Percentiles rank a stretch among this genome's conserved stretches.
Evolutionary conservation across 2,888 invertebrate genomes (phyloP).

Genomic region (Trachelus tabidus): DNA sequence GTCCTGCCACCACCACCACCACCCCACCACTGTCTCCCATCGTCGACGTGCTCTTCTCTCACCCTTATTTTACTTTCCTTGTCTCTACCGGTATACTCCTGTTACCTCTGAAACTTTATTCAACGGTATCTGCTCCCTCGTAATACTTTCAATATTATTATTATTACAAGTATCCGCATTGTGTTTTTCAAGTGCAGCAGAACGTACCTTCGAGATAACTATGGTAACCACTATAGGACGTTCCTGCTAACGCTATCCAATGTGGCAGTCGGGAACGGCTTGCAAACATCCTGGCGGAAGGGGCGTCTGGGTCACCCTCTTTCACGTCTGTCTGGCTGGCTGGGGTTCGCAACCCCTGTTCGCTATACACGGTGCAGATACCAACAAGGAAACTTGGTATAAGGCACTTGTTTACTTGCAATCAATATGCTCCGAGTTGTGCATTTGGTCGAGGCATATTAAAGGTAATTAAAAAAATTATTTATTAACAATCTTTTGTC

Average conservation of each 20-base stretch:
- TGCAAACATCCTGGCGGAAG: constrained; percentile 48
- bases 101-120: neutral
- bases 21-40: constrained; percentile 15
- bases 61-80: constrained; percentile 8
- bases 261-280: constrained; percentile 38
- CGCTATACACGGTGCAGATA: constrained; percentile 13
- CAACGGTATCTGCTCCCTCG: neutral
- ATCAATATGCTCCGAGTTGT: neutral
- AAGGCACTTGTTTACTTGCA: constrained; percentile 35
- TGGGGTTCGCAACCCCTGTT: constrained; percentile 53
- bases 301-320: constrained; percentile 64
- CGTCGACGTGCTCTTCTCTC: neutral
- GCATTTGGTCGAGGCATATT: neutral
- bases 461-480: neutral
- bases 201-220: neutral
- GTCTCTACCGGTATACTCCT: neutral
- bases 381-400: constrained; percentile 29
- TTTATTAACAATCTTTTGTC: neutral
- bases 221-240: neutral
- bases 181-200: neutral
- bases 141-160: neutral
- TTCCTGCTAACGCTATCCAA: constrained; percentile 36
- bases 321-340: constrained; percentile 55
- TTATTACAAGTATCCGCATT: neutral
- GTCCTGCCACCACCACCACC: constrained; percentile 12